Evolutionary conservation across 2,797 vertebrate genomes (phyloP).

Genomic region (Thripadectes ignobilis): DNA sequence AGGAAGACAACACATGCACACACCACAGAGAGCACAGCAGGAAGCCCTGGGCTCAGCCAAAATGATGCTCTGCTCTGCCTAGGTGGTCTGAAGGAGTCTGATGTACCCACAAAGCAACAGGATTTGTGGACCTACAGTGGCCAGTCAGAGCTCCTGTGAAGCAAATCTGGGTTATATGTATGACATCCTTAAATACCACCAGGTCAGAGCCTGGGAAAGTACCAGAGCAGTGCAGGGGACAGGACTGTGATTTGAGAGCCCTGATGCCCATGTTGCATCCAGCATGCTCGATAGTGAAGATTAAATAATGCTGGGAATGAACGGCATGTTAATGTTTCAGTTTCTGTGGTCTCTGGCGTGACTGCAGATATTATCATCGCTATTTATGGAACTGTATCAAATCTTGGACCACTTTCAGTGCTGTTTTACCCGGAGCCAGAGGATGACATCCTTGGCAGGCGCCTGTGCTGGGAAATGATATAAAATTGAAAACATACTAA

Average conservation of each 20-base stretch:
- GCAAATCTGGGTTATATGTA: neutral
- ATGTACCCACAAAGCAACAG: neutral
- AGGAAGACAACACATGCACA: neutral
- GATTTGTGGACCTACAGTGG: neutral
- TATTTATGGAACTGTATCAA: neutral
- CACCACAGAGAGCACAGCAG: neutral
- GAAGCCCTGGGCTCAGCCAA: neutral
- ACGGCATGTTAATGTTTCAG: accelerated
- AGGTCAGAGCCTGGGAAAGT: neutral
- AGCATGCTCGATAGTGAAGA: accelerated
- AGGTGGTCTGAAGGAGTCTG: neutral
- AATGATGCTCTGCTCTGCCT: neutral
- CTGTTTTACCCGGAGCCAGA: neutral
- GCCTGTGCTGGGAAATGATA: neutral
- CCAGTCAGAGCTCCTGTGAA: neutral
- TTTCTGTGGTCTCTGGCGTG: neutral
- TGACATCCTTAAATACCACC: neutral
- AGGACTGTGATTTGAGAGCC: neutral
- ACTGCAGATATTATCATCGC: neutral
- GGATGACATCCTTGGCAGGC: neutral
- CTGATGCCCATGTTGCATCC: accelerated
- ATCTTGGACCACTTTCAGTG: neutral
- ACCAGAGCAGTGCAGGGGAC: neutral
- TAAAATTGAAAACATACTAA: neutral
- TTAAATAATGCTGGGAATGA: neutral